Evolutionary conservation across 1,140 invertebrate genomes (phyloP), one percentile per base, ranked within the genome.

Genomic region (Gerris buenoi): DNA sequence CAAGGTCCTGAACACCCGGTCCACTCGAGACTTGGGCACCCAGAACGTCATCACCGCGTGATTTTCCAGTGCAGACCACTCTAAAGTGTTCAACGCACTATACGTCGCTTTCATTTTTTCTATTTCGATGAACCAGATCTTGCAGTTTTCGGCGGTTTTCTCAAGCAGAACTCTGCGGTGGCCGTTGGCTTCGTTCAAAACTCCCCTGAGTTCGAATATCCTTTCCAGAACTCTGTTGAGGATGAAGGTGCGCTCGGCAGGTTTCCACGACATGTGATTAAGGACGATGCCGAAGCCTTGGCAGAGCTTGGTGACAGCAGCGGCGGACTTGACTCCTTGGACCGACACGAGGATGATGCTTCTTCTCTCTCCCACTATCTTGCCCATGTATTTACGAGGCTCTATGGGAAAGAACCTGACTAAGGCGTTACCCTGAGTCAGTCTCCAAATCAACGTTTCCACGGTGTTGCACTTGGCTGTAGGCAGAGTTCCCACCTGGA

Each of bases 331-430:
- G 78, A 98, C 96, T 68, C 96, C 96, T 95, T 98, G 95, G 84
- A 97, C 98, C 81, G 97, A 98, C 64, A 98, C 92, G 73, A 98
- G 95, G 80, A 98, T 98, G 25, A 97, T 94, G 23, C 89, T 91
- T 77, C 98, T 98, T 91, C 89, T n/a, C 89, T 86, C 72, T 92
- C 88, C 61, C 91, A 83, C 58, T 14, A 14, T 22, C 5, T 25
- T 22, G 23, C 23, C 23, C 22, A 13, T 5, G 5, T 60, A 22
- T 22, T 22, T 22, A 22, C 10, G 5, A 60, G 33, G 33, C 3
- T 60, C 23, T 22, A 60, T 60, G 58, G 58, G 58, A 13, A 60
- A 13, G 23, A 60, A 60, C 5, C 3, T 5, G 13, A 98, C 77
- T 76, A 97, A 97, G 28, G 89, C 87, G 75, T 90, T 90, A 64